Conservation (phyloP, 2,797 vertebrate species). For the Brachyrhaphis roseni region DNA sequence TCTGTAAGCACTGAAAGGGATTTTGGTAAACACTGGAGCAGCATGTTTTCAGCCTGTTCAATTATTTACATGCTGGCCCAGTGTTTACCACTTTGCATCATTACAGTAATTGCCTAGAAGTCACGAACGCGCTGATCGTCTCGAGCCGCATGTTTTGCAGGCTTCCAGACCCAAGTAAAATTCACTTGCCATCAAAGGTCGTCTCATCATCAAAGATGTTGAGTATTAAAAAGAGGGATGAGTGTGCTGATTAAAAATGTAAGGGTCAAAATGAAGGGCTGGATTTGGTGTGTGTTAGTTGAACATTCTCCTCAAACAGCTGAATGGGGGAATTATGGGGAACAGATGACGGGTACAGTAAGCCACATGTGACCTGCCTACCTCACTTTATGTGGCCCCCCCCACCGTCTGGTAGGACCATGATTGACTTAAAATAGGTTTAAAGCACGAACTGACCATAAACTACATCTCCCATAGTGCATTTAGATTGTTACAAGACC, state of each 20-base stretch:
- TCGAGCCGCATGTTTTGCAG: constrained; percentile 69
- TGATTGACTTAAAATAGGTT: neutral
- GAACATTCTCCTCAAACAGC: constrained; percentile 29
- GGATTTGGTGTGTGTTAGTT: constrained; percentile 46
- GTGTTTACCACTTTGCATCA: constrained; percentile 77
- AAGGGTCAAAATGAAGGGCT: constrained; percentile 57
- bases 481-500: neutral
- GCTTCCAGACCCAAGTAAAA: constrained; percentile 76
- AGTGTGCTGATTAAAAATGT: constrained; percentile 75
- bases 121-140: constrained; percentile 68
- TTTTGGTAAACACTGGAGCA: constrained; percentile 66
- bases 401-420: no score
- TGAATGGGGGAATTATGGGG: constrained; percentile 25
- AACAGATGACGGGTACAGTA: constrained; percentile 29
- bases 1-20: constrained; percentile 66
- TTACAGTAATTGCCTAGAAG: constrained; percentile 75
- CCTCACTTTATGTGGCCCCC: no score
- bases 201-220: constrained; percentile 75
- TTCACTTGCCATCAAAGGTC: constrained; percentile 75
- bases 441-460: neutral
- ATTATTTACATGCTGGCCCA: constrained; percentile 73
- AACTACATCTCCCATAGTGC: neutral
- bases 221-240: constrained; percentile 71
- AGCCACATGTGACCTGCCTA: neutral
- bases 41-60: constrained; percentile 64